These are phyloP conservation scores for Paradoxurus hermaphroditus DNA, from an alignment of 2,113 vertebrate genomes.

Conservation along the genomic window DNA sequence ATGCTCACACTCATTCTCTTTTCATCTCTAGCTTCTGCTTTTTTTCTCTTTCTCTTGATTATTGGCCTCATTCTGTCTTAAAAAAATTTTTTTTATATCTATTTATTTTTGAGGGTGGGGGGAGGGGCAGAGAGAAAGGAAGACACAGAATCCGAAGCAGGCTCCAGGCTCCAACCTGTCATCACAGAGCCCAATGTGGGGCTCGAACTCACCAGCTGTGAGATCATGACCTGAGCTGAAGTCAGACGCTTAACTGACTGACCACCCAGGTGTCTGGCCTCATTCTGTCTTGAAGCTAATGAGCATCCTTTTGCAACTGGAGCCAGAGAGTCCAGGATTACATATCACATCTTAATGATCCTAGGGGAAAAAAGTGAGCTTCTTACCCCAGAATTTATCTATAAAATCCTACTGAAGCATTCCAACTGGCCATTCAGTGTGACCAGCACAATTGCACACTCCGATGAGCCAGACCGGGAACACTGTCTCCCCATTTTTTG, in stretches of 20 bases:
- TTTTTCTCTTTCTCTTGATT: background rate
- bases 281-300: background rate
- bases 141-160: too few relatives aligned
- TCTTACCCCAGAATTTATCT: background rate
- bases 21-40: background rate
- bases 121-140: too few relatives aligned
- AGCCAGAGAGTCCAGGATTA: background rate
- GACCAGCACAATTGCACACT: background rate
- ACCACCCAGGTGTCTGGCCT: background rate
- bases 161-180: too few relatives aligned
- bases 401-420: background rate
- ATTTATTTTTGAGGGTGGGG: too few relatives aligned
- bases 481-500: background rate
- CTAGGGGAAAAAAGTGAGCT: background rate
- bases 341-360: background rate
- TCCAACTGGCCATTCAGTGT: background rate
- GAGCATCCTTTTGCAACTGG: background rate
- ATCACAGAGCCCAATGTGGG: too few relatives aligned
- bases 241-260: too few relatives aligned
- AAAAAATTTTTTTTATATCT: too few relatives aligned
- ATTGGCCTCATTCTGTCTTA: background rate
- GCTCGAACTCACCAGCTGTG: too few relatives aligned
- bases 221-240: too few relatives aligned
- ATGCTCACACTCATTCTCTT: background rate
- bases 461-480: background rate